These are phyloP conservation scores for Hydropsyche betteni DNA, from an alignment of 2,888 invertebrate genomes.

Conservation along the genomic window DNA sequence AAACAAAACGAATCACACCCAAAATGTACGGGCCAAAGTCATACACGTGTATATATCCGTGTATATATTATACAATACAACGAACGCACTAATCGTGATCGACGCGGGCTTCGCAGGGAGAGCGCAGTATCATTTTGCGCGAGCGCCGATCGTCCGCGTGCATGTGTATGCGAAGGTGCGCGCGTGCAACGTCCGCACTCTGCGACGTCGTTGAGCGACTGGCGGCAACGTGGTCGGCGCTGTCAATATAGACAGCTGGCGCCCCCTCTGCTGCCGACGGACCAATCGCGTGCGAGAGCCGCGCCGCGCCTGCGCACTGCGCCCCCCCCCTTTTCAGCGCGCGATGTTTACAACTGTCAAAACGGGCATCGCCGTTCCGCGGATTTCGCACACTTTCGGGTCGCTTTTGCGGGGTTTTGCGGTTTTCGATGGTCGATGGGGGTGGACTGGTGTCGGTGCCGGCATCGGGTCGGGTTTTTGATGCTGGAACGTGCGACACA, in stretches of 20 bases:
- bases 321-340: not conserved
- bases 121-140: not conserved
- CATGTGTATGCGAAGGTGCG: too few species aligned
- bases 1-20: too few species aligned
- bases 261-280: slow-evolving; percentile 57
- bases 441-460: too few species aligned
- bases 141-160: too few species aligned
- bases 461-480: too few species aligned
- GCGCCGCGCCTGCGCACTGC: slow-evolving; percentile 21
- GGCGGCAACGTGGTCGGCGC: slow-evolving; percentile 66
- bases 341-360: slow-evolving; percentile 24
- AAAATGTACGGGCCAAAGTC: too few species aligned
- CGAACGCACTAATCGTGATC: not conserved
- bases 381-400: too few species aligned
- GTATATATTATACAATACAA: too few species aligned
- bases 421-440: too few species aligned
- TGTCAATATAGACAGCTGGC: slow-evolving; percentile 74
- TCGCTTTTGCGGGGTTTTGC: too few species aligned
- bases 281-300: slow-evolving; percentile 39
- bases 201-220: slow-evolving; percentile 66
- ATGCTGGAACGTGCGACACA: too few species aligned
- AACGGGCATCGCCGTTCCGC: not conserved
- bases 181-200: slow-evolving; percentile 58
- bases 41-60: not conserved
- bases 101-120: too few species aligned